Evolutionary conservation across 2,797 vertebrate species (phyloP), one percentile per base, ranked within the genome.

Genomic region (Protonibea diacanthus): DNA sequence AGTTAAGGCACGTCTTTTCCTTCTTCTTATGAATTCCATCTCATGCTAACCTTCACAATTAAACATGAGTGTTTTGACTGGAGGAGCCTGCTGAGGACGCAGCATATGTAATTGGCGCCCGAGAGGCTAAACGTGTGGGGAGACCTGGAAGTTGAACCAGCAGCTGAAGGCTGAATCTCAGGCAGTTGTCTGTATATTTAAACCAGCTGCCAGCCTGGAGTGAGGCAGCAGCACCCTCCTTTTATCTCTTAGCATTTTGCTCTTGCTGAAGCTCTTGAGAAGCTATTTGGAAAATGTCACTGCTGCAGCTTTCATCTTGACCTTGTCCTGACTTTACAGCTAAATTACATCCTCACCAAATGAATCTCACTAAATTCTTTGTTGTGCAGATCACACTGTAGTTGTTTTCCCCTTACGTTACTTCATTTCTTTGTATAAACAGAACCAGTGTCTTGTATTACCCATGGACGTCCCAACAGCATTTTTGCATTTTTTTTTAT

Each of bases 211-310:
- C 8, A 59, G 27, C 49, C 64, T 21, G 61, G 17, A 74, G 27
- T 2, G 6, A 63, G 17, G 48, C 5, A 5, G 6, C 1, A 7
- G 0, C 12, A 63, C 62, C n/a, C 44, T 20, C 23, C 53, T 70
- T 25, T 75, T 47, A 59, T 65, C 53, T 60, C 11, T 73, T 60
- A 63, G 44, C 4, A 52, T 76, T 33, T 25, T 72, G 38, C 27
- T 69, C 61, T 52, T 68, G 27, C 7, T 33, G 33, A 33, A 33
- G 33, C 33, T 33, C 33, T 71, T 48, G 48, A 55, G 33, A 68
- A 68, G 69, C 48, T 59, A 63, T 52, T 62, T 29, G 66, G 81
- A 63, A 78, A 80, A 64, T 48, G 25, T 59, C 65, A 52, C 17
- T 53, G 68, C 49, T 14, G 47, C 58, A 60, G 33, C 51, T 71